phyloP scores from a whole-genome alignment of 2,888 invertebrate genomes.

The Lacanobia wlatinum region DNA sequence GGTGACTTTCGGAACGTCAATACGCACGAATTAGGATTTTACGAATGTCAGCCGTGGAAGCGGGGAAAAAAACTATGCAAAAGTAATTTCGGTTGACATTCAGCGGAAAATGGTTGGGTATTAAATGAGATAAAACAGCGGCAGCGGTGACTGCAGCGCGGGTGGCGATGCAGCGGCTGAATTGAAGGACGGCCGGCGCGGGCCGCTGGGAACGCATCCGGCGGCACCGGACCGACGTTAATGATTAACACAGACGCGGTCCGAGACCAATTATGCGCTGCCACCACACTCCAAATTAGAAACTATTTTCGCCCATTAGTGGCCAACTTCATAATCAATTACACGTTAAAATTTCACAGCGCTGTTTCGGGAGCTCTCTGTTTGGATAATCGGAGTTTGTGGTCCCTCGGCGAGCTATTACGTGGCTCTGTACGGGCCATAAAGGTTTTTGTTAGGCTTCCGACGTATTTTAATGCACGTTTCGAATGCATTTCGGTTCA shows the following conservation, averaged over 20 bases:
- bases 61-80: slow-evolving; percentile 73
- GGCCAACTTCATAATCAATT: slow-evolving; percentile 91
- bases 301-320: slow-evolving; percentile 90
- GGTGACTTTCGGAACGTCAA: slow-evolving; percentile 87
- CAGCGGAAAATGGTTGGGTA: slow-evolving; percentile 63
- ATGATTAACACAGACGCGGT: slow-evolving; percentile 87
- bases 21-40: slow-evolving; percentile 88
- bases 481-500: slow-evolving; percentile 81
- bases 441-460: slow-evolving; percentile 87
- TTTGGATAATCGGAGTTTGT: slow-evolving; percentile 90
- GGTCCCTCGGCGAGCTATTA: slow-evolving; percentile 89
- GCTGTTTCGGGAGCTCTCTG: slow-evolving; percentile 87
- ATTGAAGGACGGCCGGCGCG: slow-evolving; percentile 77
- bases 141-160: slow-evolving; percentile 39
- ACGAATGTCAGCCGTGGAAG: slow-evolving; percentile 75
- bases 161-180: slow-evolving; percentile 64
- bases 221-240: slow-evolving; percentile 76
- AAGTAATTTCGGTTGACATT: slow-evolving; percentile 67
- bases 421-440: slow-evolving; percentile 80
- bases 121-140: slow-evolving; percentile 67
- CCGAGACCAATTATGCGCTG: slow-evolving; percentile 87
- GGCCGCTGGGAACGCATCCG: slow-evolving; percentile 76
- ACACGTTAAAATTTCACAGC: slow-evolving; percentile 89
- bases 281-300: slow-evolving; percentile 89
- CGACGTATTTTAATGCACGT: slow-evolving; percentile 85